Percentiles rank a stretch among this genome's conserved stretches.
Conservation (phyloP, 2,888 invertebrate genomes). For the Acanthosepion esculentum region DNA sequence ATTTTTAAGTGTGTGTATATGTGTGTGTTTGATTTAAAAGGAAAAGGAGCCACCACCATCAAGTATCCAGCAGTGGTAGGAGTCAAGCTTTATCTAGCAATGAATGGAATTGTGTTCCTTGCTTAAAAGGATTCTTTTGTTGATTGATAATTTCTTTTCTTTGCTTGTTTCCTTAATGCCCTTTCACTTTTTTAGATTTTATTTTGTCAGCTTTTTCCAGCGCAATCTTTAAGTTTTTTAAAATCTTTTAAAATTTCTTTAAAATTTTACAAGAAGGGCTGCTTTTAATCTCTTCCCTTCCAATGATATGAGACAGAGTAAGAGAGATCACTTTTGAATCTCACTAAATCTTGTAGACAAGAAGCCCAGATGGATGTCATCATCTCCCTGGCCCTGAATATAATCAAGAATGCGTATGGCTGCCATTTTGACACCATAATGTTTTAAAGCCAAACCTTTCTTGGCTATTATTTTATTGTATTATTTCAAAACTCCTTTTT, state of each 20-base stretch:
- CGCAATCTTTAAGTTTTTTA: neutral
- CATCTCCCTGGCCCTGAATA: neutral
- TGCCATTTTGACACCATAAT: neutral
- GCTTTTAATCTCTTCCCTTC: slow-evolving; percentile 18
- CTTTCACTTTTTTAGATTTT: neutral
- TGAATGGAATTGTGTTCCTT: neutral
- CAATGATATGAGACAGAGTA: neutral
- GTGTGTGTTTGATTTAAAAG: neutral
- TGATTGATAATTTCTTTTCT: neutral
- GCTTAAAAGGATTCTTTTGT: slow-evolving; percentile 2
- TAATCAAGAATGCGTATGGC: slow-evolving; percentile 2
- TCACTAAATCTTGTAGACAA: slow-evolving; percentile 33
- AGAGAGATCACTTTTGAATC: slow-evolving; percentile 33
- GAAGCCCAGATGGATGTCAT: slow-evolving; percentile 33
- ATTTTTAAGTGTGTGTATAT: no score
- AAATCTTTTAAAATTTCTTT: slow-evolving; percentile 33
- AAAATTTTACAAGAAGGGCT: neutral
- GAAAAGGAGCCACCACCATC: neutral
- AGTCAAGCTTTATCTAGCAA: neutral
- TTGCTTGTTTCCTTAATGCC: neutral
- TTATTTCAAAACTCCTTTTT: slow-evolving; percentile 33
- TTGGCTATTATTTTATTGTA: neutral
- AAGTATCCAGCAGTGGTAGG: neutral
- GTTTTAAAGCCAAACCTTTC: neutral
- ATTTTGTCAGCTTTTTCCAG: neutral